phyloP scores from a whole-genome alignment of 2,113 vertebrate genomes.

The Chlamydotis undulata region DNA sequence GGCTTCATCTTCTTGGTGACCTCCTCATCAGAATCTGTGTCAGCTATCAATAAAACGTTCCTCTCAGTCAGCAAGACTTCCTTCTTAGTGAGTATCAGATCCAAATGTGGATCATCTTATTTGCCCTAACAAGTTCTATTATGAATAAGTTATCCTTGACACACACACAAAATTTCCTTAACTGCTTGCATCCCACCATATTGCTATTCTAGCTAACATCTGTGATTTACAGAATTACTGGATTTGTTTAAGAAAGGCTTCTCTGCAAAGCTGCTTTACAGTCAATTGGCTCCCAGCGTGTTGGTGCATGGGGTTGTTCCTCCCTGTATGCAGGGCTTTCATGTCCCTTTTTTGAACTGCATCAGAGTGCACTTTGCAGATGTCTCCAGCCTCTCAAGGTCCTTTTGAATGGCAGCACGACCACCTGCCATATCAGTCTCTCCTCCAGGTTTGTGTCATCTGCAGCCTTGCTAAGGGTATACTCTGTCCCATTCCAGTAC shows the following conservation, averaged over 20 bases:
- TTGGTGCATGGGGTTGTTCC: neutral
- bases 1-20: neutral
- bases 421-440: too few species aligned
- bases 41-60: neutral
- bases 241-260: neutral
- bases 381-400: neutral
- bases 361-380: neutral
- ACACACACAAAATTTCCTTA: neutral
- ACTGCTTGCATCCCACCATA: neutral
- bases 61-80: neutral
- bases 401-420: neutral
- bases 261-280: neutral
- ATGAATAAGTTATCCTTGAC: neutral
- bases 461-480: neutral
- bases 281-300: neutral
- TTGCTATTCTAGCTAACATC: neutral
- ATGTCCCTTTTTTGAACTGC: neutral
- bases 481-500: neutral
- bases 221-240: neutral
- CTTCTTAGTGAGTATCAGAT: neutral
- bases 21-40: neutral
- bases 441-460: neutral
- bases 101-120: neutral
- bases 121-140: neutral
- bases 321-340: neutral